Evolutionary conservation across 1,140 invertebrate genomes (phyloP), one percentile per base, ranked within the genome.

Genomic region (Artemia franciscana): DNA sequence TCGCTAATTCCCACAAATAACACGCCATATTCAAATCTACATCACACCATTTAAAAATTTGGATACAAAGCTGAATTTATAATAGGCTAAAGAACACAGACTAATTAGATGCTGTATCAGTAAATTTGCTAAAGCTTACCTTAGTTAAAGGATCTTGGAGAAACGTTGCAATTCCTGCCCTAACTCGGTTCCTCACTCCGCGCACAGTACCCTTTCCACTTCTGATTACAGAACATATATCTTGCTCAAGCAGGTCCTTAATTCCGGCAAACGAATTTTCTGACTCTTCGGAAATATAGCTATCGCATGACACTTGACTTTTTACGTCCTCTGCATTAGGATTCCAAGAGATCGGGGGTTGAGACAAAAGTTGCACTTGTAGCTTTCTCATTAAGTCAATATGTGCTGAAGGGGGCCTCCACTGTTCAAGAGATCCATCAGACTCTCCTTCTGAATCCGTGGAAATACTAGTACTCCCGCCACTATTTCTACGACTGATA

Each of bases 91-190:
- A 24, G 5, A 51, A 3, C 7, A 7, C n/a, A 56, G 4, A 63
- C 23, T 64, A 18, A n/a, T 39, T 12, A 62, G 12, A 59, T 2
- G 7, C 7, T 9, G 23, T 59, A 18, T 15, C 24, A 59, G 24
- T 12, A 9, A 4, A 24, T 62, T 15, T 12, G 23, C 65, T 67
- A 24, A 66, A 57, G 21, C 66, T 67, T 67, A 86, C 84, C 79
- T 85, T 85, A 60, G 77, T 79, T 65, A 77, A 78, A 66, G 84
- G 84, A 67, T 86, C 82, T 69, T 88, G 85, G 15, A 93, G 78
- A 73, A 94, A 94, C 4, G 90, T 93, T 15, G 86, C 88, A 68
- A 95, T 94, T 65, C 91, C 90, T 60, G 89, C 88, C 67, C 89
- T 76, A 24, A 96, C 91, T 67, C 90, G 79, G 76, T 95, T 94